Conservation (phyloP, 2,797 vertebrate species). For the Simalia tracyae region DNA sequence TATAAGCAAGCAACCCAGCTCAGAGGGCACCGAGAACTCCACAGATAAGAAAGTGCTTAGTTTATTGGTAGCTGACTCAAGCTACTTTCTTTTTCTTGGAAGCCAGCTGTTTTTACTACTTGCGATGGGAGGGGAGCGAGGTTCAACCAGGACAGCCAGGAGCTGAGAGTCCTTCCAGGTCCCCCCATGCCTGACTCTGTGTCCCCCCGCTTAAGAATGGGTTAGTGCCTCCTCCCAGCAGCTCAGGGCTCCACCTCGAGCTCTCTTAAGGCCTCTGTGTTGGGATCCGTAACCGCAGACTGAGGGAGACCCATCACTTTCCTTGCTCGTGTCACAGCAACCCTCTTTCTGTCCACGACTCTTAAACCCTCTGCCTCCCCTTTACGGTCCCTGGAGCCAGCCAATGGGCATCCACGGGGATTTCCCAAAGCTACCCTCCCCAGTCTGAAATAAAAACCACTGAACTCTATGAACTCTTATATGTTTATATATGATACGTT, state of each 20-base stretch:
- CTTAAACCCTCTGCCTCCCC: background rate
- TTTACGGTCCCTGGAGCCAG: background rate
- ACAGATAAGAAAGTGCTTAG: no score
- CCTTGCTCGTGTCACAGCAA: background rate
- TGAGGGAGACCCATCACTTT: background rate
- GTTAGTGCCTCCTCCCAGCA: no score
- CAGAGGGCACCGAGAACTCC: no score
- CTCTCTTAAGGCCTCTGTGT: background rate
- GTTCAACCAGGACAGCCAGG: no score
- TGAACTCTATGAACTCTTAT: background rate
- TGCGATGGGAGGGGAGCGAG: no score
- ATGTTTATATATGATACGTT: background rate
- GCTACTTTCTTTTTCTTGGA: no score
- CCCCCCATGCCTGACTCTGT: no score
- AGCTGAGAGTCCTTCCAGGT: no score
- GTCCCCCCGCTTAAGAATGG: no score
- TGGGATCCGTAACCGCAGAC: background rate
- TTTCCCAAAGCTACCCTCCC: background rate
- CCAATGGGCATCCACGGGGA: background rate
- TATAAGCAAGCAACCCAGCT: no score
- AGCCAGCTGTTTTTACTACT: no score
- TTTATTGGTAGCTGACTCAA: no score
- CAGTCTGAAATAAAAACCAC: background rate
- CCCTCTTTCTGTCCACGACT: background rate
- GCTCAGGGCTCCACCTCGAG: background rate